Evolutionary conservation across 92 coral and sea anemone species (phyloP), one percentile per base, ranked within the genome.

Genomic region (Palythoa grandiflora): DNA sequence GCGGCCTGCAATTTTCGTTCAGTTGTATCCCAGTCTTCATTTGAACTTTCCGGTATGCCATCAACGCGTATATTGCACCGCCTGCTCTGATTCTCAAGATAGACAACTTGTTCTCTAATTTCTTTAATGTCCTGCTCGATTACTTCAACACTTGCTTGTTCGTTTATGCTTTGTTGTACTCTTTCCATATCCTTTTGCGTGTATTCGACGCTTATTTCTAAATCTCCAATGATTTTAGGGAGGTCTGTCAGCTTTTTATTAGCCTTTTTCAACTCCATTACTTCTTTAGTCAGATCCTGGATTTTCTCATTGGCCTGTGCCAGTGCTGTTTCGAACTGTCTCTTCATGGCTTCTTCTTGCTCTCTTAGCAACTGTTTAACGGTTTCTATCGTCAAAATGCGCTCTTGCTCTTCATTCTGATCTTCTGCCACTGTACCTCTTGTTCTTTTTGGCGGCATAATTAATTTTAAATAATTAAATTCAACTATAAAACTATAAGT

Each of bases 11-110:
- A 13, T 13, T 75, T 75, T 12, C 79, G 79, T 74, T 74, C 54
- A 74, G 52, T 74, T 74, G 78, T 38, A 6, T 74, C 76, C 76
- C 76, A 71, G 51, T 71, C 47, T 71, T 71, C 76, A 36, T 71
- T 71, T 71, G 28, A 71, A 0, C 21, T 20, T 71, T 71, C 76
- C 76, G 76, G 76, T 71, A 71, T 71, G 20, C 76, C 76, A 71
- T 38, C 51, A 71, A 71, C 44, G 76, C 76, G 76, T 21, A 71
- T 71, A 71, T 71, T 71, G 21, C 76, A 71, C 4, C 51, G 76
- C 76, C 76, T 71, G 20, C 20, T 71, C 51, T 71, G 76, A 11
- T 71, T 71, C 21, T 71, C 76, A 20, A 71, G 51, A 36, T 20
- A 71, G 44, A 71, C 76, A 71, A 71, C 76, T 20, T 71, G 76